Conservation (phyloP, 1,140 invertebrate genomes). For the Leucophenga varia region DNA sequence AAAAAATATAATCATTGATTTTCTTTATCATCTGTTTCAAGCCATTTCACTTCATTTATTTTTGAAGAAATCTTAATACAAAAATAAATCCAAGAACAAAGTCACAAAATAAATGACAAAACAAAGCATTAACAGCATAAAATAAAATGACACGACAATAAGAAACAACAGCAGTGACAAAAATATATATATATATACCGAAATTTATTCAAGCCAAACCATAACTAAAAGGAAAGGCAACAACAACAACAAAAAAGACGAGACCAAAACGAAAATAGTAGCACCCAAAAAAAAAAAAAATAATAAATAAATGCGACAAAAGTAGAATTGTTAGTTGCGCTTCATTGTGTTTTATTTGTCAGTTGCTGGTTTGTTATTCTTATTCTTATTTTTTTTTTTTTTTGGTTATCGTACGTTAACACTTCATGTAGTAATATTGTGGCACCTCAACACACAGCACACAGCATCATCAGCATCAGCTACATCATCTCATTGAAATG, state of each 20-base stretch:
- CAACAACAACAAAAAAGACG: not conserved
- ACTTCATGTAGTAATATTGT: conserved; percentile 29
- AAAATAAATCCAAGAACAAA: too few species aligned
- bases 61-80: too few species aligned
- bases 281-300: too few species aligned
- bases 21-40: conserved; percentile 37
- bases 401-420: conserved; percentile 47
- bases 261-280: too few species aligned
- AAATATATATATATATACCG: too few species aligned
- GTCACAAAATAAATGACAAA: too few species aligned
- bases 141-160: conserved; percentile 24
- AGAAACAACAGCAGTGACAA: conserved; percentile 15
- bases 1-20: conserved; percentile 35
- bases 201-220: too few species aligned
- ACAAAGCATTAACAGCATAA: not conserved
- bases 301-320: too few species aligned
- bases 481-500: conserved; percentile 45
- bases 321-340: conserved; percentile 30
- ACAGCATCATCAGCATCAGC: too few species aligned
- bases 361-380: not conserved
- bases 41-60: conserved; percentile 46
- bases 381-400: not conserved
- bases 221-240: not conserved
- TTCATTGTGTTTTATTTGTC: conserved; percentile 50
- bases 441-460: too few species aligned